phyloP scores from a whole-genome alignment of 2,797 vertebrate genomes.

The Ptychobarbus kaznakovi region DNA sequence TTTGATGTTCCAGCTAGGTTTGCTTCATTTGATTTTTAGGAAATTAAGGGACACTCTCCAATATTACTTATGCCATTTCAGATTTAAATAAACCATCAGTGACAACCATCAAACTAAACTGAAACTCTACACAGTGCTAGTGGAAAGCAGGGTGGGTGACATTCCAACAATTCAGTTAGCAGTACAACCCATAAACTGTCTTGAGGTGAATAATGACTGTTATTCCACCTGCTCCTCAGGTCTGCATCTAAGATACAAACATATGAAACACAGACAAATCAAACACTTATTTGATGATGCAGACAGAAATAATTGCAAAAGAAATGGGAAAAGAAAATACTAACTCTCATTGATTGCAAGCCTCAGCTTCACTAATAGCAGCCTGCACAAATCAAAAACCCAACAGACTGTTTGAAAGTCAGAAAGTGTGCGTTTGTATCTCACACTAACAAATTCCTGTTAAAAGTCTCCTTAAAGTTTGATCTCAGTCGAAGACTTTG shows the following conservation, averaged over 20 bases:
- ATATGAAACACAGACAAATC: constrained; percentile 30
- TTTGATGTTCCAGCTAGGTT: constrained; percentile 15
- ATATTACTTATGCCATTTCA: background rate
- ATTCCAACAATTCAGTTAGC: background rate
- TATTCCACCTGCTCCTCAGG: constrained; percentile 16
- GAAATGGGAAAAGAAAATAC: background rate
- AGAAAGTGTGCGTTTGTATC: background rate
- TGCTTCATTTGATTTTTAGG: constrained; percentile 7
- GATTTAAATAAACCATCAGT: background rate
- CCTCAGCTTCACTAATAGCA: constrained; percentile 45
- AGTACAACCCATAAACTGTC: background rate
- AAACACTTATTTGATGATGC: constrained; percentile 49
- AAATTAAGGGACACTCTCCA: background rate
- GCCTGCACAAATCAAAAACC: constrained; percentile 8
- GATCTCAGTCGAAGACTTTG: background rate
- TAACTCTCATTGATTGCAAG: constrained; percentile 51
- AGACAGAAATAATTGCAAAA: constrained; percentile 46
- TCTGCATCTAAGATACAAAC: constrained; percentile 3
- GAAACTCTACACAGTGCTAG: background rate
- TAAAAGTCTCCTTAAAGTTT: background rate
- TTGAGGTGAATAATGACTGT: constrained; percentile 5
- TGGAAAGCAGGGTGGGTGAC: background rate
- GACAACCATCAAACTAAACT: background rate
- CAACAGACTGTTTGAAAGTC: constrained; percentile 14
- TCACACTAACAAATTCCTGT: constrained; percentile 16